Evolutionary conservation across 2,113 vertebrate species (phyloP), one percentile per base, ranked within the genome.

Genomic region (Upupa epops): DNA sequence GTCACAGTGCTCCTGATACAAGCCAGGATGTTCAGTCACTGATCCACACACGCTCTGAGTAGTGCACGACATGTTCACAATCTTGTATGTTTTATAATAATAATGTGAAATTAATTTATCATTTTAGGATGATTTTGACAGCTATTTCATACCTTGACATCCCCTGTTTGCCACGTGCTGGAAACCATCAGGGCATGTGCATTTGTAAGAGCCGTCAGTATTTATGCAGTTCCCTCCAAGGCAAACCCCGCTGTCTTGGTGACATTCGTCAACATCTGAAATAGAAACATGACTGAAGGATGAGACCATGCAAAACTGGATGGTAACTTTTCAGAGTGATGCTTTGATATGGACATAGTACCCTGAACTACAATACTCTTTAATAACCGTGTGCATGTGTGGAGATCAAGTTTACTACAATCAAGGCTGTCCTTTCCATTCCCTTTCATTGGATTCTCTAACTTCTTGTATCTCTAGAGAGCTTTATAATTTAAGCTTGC

Each of bases 181-280:
- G 97, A 98, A 99, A 17, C 99, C 99, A 15, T 84, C 92, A 1
- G 98, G 98, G 90, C 99, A 99, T 78, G 91, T 97, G 64, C 99
- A 99, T 36, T 98, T 97, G 94, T 98, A 99, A 42, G 99, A 99
- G 15, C 99, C 99, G 13, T 98, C 89, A 5, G 97, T 98, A 93
- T 99, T 99, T 31, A 98, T 95, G 91, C 99, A 99, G 81, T 96
- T 97, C 61, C 99, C 99, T 65, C 96, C 94, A 63, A 95, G 97
- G 95, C 99, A 99, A 77, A 98, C 94, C 46, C 91, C 86, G 8
- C 78, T 68, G 42, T 97, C 97, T 94, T 98, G 98, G 84, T 97
- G 88, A 94, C 99, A 99, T 96, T 99, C 99, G 36, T 99, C 98
- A 96, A 99, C 97, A 97, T 99, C 99, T 99, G 95, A 73, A 97